These are phyloP conservation scores for Heteromurus nitidus DNA, from an alignment of 2,888 invertebrate species.

Conservation along the genomic window DNA sequence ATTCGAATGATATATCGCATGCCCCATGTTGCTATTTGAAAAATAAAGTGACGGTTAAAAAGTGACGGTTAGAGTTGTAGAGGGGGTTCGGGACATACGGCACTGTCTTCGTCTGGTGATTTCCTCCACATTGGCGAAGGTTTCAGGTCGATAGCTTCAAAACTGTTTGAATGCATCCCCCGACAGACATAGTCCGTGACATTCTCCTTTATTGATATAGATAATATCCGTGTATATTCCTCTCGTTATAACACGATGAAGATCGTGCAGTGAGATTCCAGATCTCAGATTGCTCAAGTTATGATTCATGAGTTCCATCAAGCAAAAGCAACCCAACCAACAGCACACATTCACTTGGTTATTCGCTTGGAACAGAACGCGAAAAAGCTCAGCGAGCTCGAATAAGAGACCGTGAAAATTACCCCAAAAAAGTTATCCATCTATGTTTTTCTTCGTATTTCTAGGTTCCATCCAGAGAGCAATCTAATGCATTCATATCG, in stretches of 20 bases:
- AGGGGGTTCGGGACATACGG: too few species aligned
- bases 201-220: too few species aligned
- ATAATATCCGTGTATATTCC: not conserved
- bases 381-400: conserved; percentile 20
- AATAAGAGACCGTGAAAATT: conserved; percentile 59
- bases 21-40: too few species aligned
- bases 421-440: conserved; percentile 19
- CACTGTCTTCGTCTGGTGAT: too few species aligned
- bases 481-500: not conserved
- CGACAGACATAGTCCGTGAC: too few species aligned
- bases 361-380: conserved; percentile 52
- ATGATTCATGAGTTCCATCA: conserved; percentile 51
- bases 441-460: not conserved
- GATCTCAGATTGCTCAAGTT: conserved; percentile 39
- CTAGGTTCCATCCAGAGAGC: not conserved
- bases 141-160: too few species aligned
- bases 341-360: conserved; percentile 7
- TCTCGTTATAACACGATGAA: not conserved
- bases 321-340: conserved; percentile 12
- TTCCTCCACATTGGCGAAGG: too few species aligned
- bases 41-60: too few species aligned
- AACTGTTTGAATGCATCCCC: too few species aligned
- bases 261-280: conserved; percentile 49
- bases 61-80: too few species aligned
- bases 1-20: too few species aligned